A percentile compares a stretch with the other conserved stretches of the same genome.
Conservation (phyloP, 2,113 vertebrate genomes). For the Nerophis ophidion region DNA sequence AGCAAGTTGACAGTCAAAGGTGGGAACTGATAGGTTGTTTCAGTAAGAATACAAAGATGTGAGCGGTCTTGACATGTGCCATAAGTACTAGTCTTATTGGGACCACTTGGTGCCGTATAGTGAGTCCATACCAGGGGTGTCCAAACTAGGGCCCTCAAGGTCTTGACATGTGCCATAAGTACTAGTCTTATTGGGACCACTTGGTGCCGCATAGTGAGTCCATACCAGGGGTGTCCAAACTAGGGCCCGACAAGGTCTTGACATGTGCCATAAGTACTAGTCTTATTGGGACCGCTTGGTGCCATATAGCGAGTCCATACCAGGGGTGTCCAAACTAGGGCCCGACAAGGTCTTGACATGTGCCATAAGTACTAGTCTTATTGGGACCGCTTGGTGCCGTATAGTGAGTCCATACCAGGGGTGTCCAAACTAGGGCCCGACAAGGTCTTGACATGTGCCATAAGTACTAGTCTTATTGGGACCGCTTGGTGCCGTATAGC, state of each 20-base stretch:
- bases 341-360: not conserved
- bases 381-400: constrained; percentile 19
- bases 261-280: constrained; percentile 30
- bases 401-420: constrained; percentile 38
- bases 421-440: too few species aligned
- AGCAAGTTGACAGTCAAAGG: constrained; percentile 38
- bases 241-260: not conserved
- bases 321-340: too few species aligned
- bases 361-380: constrained; percentile 32
- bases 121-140: constrained; percentile 36
- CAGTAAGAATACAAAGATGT: too few species aligned
- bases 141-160: too few species aligned
- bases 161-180: constrained; percentile 23
- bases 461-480: constrained; percentile 30
- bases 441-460: constrained; percentile 7
- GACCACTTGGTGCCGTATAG: constrained; percentile 15
- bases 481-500: constrained; percentile 18
- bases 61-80: constrained; percentile 12
- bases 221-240: constrained; percentile 27
- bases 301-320: constrained; percentile 42
- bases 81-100: constrained; percentile 33
- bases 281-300: constrained; percentile 20
- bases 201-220: constrained; percentile 20
- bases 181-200: constrained; percentile 28
- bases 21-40: too few species aligned